Percentiles rank a stretch among this genome's conserved stretches.
Conservation (phyloP, 1,140 invertebrate species). For the Drosophila tani region DNA sequence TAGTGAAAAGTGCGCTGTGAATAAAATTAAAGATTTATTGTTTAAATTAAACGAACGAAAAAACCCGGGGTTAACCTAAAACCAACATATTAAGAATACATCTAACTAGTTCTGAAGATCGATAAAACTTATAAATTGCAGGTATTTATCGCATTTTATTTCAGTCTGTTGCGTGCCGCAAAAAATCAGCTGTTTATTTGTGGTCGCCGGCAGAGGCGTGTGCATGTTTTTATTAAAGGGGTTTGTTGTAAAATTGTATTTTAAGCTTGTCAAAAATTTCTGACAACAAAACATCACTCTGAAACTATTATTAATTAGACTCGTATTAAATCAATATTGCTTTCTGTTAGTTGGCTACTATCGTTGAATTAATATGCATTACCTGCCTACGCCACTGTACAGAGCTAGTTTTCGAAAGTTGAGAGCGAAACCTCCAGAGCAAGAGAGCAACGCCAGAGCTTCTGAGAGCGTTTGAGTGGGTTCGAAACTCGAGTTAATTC, state of each 20-base stretch:
- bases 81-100: neutral
- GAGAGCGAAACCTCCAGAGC: slow-evolving; percentile 11
- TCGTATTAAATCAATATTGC: neutral
- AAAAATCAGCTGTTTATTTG: slow-evolving; percentile 51
- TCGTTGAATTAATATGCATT: neutral
- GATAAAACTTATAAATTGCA: neutral
- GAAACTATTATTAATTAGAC: neutral
- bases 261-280: no score
- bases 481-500: neutral
- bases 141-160: slow-evolving; percentile 1
- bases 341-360: no score
- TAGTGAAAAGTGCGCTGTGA: slow-evolving; percentile 79
- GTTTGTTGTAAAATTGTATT: no score
- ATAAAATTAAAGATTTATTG: neutral
- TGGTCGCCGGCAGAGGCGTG: slow-evolving; percentile 1
- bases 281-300: no score
- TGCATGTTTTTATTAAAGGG: neutral
- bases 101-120: neutral
- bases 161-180: neutral
- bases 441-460: neutral
- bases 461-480: slow-evolving; percentile 22
- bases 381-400: slow-evolving; percentile 2
- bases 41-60: neutral
- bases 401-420: slow-evolving; percentile 19
- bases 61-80: neutral